Percentiles rank a stretch among this genome's conserved stretches.
Evolutionary conservation across 2,888 invertebrate genomes (phyloP).

Genomic region (Micoletzkya japonica): DNA sequence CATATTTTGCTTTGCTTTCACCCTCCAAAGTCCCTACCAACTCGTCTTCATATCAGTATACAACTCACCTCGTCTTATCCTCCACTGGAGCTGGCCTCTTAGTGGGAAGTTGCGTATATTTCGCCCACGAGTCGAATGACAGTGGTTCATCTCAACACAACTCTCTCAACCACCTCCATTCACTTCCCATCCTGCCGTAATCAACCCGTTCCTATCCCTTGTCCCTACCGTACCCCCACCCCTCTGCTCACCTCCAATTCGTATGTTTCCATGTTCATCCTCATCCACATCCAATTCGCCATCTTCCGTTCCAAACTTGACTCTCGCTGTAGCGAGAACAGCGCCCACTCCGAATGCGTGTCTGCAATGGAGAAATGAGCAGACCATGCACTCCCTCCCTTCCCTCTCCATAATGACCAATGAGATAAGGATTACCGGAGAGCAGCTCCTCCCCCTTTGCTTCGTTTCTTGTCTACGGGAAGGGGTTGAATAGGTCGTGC

Average conservation of each 20-base stretch:
- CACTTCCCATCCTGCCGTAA: neutral
- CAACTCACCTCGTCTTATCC: neutral
- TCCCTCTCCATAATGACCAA: neutral
- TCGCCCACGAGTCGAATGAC: conserved; percentile 49
- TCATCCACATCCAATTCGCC: conserved; percentile 28
- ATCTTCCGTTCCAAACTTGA: conserved; percentile 25
- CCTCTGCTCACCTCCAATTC: conserved; percentile 16
- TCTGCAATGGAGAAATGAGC: no score
- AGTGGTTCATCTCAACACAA: conserved; percentile 35
- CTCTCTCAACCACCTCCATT: neutral
- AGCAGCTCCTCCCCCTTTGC: conserved; percentile 20
- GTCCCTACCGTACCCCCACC: neutral
- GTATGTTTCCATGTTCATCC: conserved; percentile 11
- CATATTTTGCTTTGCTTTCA: no score
- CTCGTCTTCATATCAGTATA: no score
- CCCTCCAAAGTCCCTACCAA: no score
- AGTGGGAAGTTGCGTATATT: conserved; percentile 7
- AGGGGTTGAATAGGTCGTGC: conserved; percentile 24
- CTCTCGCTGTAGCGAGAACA: conserved; percentile 20
- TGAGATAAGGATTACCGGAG: neutral
- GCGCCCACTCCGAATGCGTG: conserved; percentile 7
- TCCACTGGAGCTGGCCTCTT: conserved; percentile 6
- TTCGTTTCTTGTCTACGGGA: conserved; percentile 14
- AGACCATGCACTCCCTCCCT: neutral
- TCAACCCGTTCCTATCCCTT: neutral